Conservation (phyloP, 2,888 invertebrate genomes). For the Oscheius sp. region DNA sequence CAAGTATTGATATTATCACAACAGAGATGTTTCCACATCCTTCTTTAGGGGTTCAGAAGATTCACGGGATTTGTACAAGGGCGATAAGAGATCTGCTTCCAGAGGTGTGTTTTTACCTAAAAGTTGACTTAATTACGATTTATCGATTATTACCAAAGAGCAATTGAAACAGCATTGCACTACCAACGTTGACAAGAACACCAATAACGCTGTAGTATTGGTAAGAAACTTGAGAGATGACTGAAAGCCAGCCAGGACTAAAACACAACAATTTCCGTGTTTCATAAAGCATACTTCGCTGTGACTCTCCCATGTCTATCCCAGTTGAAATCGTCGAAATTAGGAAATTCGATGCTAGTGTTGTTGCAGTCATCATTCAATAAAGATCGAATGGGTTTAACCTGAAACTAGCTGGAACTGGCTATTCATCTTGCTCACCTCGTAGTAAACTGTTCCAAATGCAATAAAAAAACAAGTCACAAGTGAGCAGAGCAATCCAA, state of each 20-base stretch:
- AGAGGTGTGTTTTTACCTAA: neutral
- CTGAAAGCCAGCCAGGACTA: constrained; percentile 39
- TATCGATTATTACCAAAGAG: neutral
- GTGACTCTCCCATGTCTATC: neutral
- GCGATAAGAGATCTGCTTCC: neutral
- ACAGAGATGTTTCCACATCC: no score
- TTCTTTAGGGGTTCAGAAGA: no score
- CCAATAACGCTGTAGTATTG: constrained; percentile 76
- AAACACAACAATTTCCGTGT: constrained; percentile 7
- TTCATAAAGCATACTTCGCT: neutral
- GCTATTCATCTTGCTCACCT: constrained; percentile 38
- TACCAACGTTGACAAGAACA: constrained; percentile 51
- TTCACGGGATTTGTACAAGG: no score
- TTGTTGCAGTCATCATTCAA: neutral
- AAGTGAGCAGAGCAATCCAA: constrained; percentile 80
- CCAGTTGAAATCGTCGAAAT: neutral
- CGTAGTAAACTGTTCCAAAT: constrained; percentile 72
- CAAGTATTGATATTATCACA: no score
- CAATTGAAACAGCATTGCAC: neutral
- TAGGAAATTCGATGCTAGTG: neutral
- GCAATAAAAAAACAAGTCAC: constrained; percentile 85
- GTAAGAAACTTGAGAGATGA: constrained; percentile 74
- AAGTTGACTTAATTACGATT: neutral
- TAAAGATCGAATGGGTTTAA: neutral
- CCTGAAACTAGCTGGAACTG: neutral